Conservation (phyloP, 2,113 vertebrate species). For the Crotalus helleri region DNA sequence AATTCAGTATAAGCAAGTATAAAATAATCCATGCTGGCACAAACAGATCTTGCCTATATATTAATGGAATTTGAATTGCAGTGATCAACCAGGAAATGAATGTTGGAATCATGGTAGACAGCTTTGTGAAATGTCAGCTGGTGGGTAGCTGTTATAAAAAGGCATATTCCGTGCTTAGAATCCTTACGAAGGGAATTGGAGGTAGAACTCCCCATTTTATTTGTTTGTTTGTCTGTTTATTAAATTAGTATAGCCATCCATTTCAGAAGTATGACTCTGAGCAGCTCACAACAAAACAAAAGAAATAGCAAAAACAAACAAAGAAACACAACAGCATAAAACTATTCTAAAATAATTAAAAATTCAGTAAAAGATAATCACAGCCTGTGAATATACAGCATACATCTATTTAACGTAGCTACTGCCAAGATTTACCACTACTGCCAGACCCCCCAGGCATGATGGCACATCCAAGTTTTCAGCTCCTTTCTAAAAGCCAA, state of each 20-base stretch:
- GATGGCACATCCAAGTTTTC: neutral
- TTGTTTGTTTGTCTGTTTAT: neutral
- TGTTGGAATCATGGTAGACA: neutral
- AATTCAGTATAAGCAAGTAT: neutral
- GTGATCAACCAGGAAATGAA: neutral
- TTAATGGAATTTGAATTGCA: neutral
- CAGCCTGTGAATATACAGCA: neutral
- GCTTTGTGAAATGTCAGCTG: neutral
- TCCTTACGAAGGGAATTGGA: neutral
- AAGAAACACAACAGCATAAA: neutral
- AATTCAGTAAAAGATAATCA: neutral
- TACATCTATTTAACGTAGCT: neutral
- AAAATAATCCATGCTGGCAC: neutral
- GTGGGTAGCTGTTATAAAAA: neutral
- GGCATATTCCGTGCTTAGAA: neutral
- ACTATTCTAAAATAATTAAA: neutral
- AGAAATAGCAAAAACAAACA: neutral
- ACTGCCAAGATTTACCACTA: neutral
- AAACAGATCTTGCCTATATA: neutral
- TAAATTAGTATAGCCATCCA: neutral
- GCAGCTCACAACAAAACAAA: neutral
- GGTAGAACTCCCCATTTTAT: neutral
- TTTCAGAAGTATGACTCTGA: neutral
- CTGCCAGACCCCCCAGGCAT: neutral
- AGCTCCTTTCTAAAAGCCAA: neutral